phyloP scores from a whole-genome alignment of 2,888 invertebrate species.

The Callimorpha dominula region DNA sequence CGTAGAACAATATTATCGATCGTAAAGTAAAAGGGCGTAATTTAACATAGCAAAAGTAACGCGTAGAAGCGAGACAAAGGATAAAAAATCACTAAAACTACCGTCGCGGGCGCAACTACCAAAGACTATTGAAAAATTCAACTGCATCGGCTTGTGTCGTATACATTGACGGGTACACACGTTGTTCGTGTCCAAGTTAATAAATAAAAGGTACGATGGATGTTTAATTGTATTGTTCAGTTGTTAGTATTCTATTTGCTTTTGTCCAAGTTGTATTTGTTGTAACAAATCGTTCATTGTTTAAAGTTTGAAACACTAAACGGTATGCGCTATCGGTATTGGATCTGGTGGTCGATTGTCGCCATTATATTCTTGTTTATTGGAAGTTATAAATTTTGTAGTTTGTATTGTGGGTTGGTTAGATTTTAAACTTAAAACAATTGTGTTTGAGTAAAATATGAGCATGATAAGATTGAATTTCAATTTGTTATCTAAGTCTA shows the following conservation, averaged over 20 bases:
- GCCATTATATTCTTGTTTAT: constrained; percentile 55
- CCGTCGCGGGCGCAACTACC: constrained; percentile 57
- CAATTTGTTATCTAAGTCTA: background rate
- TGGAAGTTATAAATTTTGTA: constrained; percentile 30
- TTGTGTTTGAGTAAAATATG: constrained; percentile 12
- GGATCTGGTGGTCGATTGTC: constrained; percentile 49
- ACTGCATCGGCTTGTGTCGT: constrained; percentile 47
- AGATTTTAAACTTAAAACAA: constrained; percentile 3
- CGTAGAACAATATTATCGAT: constrained; percentile 77
- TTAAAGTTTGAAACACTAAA: constrained; percentile 60
- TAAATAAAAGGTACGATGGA: constrained; percentile 52
- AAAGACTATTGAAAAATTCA: constrained; percentile 49
- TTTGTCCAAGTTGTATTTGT: constrained; percentile 46
- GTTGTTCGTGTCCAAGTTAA: constrained; percentile 36
- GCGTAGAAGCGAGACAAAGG: constrained; percentile 55
- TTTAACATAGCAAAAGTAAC: constrained; percentile 65
- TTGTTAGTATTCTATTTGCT: constrained; percentile 33
- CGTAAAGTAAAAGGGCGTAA: constrained; percentile 63
- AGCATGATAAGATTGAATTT: background rate
- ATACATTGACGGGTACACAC: constrained; percentile 61
- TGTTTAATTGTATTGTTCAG: constrained; percentile 41
- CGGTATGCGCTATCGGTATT: constrained; percentile 53
- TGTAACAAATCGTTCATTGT: constrained; percentile 64
- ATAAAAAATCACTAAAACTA: constrained; percentile 51
- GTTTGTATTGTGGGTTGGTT: constrained; percentile 27